These are phyloP conservation scores for Aspidiotus destructor DNA, from an alignment of 2,888 invertebrate species.

Conservation along the genomic window DNA sequence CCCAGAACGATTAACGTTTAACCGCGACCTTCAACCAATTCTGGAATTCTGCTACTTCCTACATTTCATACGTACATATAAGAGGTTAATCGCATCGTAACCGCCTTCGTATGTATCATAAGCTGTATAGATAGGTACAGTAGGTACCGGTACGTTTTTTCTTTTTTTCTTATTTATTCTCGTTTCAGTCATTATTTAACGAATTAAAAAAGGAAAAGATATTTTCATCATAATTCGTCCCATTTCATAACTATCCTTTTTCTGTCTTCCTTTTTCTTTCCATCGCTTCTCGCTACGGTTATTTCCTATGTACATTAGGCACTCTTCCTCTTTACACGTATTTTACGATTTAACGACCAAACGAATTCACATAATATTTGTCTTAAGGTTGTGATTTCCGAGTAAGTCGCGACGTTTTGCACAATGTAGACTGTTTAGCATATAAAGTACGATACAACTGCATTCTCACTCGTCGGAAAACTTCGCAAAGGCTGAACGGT, in stretches of 20 bases:
- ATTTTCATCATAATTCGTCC: too few species aligned
- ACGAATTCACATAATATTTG: too few species aligned
- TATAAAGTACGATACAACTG: too few species aligned
- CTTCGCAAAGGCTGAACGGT: too few species aligned
- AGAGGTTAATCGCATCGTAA: conserved; percentile 25
- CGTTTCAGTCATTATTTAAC: conserved; percentile 5
- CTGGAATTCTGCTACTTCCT: conserved; percentile 30
- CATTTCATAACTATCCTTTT: not conserved
- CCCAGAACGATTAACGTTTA: conserved; percentile 19
- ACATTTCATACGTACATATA: conserved; percentile 21
- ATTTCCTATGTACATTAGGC: too few species aligned
- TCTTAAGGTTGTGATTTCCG: too few species aligned
- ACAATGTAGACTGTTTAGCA: too few species aligned
- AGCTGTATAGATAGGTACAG: too few species aligned
- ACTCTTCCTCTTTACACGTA: too few species aligned
- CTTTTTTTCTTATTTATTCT: not conserved
- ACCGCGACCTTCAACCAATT: conserved; percentile 30
- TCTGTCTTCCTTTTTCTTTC: not conserved
- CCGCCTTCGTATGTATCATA: conserved; percentile 16
- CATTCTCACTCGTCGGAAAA: too few species aligned
- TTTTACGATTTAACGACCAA: too few species aligned
- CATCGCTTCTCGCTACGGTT: not conserved
- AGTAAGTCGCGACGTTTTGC: too few species aligned
- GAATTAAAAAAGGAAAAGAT: not conserved
- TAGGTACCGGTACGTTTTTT: not conserved